Conservation (phyloP, 1,140 invertebrate genomes). For the Lepidostoma basale region DNA sequence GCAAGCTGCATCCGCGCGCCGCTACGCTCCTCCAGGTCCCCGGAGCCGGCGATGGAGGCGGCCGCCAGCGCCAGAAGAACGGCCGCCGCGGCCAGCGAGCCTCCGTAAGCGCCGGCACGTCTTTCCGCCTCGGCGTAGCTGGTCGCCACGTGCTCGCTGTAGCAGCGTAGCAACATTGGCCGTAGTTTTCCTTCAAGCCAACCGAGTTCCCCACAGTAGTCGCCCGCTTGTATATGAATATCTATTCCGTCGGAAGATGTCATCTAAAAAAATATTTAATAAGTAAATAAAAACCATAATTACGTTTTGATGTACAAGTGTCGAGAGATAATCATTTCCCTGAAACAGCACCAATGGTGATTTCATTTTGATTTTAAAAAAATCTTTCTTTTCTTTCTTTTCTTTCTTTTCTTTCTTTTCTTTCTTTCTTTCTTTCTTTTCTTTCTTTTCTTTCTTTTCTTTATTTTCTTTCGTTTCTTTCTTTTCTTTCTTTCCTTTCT, state of each 20-base stretch:
- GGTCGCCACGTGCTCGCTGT: neutral
- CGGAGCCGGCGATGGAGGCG: neutral
- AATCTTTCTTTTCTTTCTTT: no score
- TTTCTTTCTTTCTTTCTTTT: no score
- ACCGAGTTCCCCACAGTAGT: conserved; percentile 26
- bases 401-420: no score
- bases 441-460: no score
- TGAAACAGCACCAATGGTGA: no score
- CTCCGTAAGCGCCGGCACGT: conserved; percentile 5
- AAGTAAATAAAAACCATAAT: no score
- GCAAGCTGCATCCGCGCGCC: conserved; percentile 8
- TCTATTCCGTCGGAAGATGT: neutral
- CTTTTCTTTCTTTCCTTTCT: no score
- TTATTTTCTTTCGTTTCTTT: no score
- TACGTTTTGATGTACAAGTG: no score
- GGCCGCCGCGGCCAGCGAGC: neutral
- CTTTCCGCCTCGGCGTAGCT: neutral
- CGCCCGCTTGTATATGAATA: neutral
- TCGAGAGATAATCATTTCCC: no score
- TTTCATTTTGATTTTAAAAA: no score
- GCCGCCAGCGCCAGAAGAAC: conserved; percentile 14
- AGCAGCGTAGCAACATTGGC: conserved; percentile 29
- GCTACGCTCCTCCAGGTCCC: conserved; percentile 20
- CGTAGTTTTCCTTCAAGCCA: neutral
- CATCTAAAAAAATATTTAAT: conserved; percentile 6